Base-by-base conservation (phyloP, 2,113 vertebrate genomes). In the Macrotis lagotis region DNA sequence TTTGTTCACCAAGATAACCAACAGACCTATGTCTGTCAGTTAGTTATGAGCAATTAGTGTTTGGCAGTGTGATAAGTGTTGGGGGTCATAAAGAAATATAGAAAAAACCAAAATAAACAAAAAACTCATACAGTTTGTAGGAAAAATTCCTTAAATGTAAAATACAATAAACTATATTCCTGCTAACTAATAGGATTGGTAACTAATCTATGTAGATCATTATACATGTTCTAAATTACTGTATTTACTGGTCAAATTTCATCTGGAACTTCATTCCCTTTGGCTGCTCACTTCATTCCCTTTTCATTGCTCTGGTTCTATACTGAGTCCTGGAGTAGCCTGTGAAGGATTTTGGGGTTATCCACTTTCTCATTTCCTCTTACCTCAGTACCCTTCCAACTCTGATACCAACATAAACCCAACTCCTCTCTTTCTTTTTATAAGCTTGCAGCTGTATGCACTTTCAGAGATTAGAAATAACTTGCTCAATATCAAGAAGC, bases 351-450 rank as follows among this genome's bases (percentile, higher is more conserved):
- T 44, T 2, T 53, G 51, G 50, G 50, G 88, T 55, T 90, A 74
- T 52, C 90, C 90, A 24, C 47, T 50, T 50, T 31, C 89, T 51
- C 55, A 51, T 50, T 90, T 91, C 50, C 50, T 14, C 51, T 44
- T 5, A 66, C 9, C 66, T 48, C 74, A 94, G 44, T 48, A 48
- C 48, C 28, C 90, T 92, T 55, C 49, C 50, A 48, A 49, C 37
- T 51, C 25, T 88, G 47, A 93, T 95, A 28, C 52, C n/a, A 22
- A 93, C 25, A 48, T 53, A 92, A 92, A 51, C 93, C 51, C 55
- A 44, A 88, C 50, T 93, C 94, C 92, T 92, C 53, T 89, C 59
- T 90, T 44, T 51, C 91, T 53, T 90, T n/a, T 22, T 37, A 91
- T 50, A 11, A 66, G 49, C 53, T n/a, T 48, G 55, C 90, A 74